Percentiles rank a stretch among this genome's conserved stretches.
Conservation (phyloP, 1,140 invertebrate species). For the Asobara japonica region DNA sequence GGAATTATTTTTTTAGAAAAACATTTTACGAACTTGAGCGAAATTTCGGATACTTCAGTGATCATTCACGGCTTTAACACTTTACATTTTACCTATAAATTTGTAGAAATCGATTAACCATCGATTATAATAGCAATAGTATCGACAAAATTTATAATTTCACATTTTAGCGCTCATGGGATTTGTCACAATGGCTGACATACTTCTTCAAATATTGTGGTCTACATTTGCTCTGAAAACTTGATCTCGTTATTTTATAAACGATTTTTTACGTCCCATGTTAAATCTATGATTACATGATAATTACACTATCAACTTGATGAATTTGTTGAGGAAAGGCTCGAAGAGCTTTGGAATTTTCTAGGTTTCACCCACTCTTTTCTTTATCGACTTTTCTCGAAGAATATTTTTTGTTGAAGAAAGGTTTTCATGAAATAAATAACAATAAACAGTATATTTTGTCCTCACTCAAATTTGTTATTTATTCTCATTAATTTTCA, state of each 20-base stretch:
- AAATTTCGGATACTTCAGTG: background rate
- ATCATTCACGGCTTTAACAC: background rate
- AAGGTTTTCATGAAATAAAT: background rate
- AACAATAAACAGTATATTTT: background rate
- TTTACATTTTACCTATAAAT: background rate
- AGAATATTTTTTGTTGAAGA: too few relatives aligned
- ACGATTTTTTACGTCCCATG: background rate
- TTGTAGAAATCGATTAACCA: background rate
- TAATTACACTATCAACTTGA: constrained; percentile 16
- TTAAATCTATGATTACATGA: constrained; percentile 40
- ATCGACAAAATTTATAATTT: background rate
- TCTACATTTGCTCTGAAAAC: background rate
- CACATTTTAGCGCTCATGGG: too few relatives aligned
- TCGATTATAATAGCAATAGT: background rate
- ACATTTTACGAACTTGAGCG: constrained; percentile 1
- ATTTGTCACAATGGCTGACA: too few relatives aligned
- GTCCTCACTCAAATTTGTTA: background rate
- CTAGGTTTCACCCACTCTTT: too few relatives aligned
- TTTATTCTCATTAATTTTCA: background rate
- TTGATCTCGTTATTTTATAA: background rate
- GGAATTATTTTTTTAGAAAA: background rate
- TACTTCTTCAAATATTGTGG: too few relatives aligned
- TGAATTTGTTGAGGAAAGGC: constrained; percentile 28
- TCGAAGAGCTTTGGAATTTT: background rate
- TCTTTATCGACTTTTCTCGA: too few relatives aligned